Conservation (phyloP, 2,888 invertebrate genomes). For the Petrophora chlorosata region DNA sequence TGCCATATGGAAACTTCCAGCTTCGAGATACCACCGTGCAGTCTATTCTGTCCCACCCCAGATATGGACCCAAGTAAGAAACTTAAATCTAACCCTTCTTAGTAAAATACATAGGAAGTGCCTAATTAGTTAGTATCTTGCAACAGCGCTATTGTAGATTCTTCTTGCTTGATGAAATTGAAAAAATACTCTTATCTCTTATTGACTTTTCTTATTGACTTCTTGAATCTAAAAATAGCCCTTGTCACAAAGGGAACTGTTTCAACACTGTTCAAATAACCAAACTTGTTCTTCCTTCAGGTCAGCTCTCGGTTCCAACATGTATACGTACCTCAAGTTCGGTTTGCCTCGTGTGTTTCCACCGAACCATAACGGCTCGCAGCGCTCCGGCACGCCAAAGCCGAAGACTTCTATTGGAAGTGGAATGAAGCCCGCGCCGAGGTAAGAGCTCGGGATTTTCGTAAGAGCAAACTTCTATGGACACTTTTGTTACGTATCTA, state of each 20-base stretch:
- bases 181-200: too few species aligned
- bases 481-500: too few species aligned
- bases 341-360: constrained; percentile 96
- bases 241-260: too few species aligned
- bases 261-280: not conserved
- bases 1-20: constrained; percentile 97
- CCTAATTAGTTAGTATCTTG: too few species aligned
- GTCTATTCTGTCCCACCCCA: constrained; percentile 93
- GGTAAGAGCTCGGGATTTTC: constrained; percentile 49
- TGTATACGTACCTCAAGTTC: constrained; percentile 97
- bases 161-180: too few species aligned
- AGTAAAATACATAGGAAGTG: too few species aligned
- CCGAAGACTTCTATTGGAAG: constrained; percentile 82
- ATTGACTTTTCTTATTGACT: too few species aligned
- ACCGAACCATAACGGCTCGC: constrained; percentile 89
- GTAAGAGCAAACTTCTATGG: not conserved
- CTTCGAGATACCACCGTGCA: constrained; percentile 96
- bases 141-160: too few species aligned
- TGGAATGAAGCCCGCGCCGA: constrained; percentile 80
- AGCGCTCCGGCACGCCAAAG: constrained; percentile 86
- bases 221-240: too few species aligned
- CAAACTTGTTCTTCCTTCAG: constrained; percentile 59
- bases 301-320: constrained; percentile 94
- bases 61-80: constrained; percentile 93
- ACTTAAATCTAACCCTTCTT: not conserved